Evolutionary conservation across 2,797 vertebrate species (phyloP).

Genomic region (Onychomys arenicola): DNA sequence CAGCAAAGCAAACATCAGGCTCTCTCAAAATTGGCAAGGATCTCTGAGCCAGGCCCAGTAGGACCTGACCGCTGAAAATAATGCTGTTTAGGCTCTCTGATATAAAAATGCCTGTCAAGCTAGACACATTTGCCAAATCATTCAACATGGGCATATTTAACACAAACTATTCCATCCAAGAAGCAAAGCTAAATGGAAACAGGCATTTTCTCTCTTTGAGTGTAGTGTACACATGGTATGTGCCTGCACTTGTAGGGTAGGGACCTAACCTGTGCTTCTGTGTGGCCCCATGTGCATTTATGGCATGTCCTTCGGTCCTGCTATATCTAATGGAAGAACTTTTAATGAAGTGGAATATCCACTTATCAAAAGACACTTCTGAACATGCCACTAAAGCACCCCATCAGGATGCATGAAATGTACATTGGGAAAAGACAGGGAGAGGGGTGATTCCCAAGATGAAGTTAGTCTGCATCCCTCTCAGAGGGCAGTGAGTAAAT

Average conservation of each 20-base stretch:
- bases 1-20: slow-evolving; percentile 77
- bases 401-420: background rate
- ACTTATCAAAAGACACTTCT: slow-evolving; percentile 1
- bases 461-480: slow-evolving; percentile 3
- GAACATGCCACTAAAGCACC: background rate
- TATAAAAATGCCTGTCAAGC: slow-evolving; percentile 54
- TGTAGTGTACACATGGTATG: background rate
- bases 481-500: background rate
- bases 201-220: slow-evolving; percentile 12
- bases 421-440: background rate
- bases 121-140: slow-evolving; percentile 61
- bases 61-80: slow-evolving; percentile 65
- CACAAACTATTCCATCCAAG: slow-evolving; percentile 60
- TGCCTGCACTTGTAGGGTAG: background rate
- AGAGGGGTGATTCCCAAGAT: background rate
- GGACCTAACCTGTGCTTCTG: background rate
- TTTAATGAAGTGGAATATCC: background rate
- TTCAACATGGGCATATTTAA: slow-evolving; percentile 74
- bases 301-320: background rate
- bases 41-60: slow-evolving; percentile 23
- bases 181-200: slow-evolving; percentile 66
- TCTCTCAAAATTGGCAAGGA: slow-evolving; percentile 73
- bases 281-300: background rate
- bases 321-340: background rate
- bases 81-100: slow-evolving; percentile 55